A percentile compares a stretch with the other conserved stretches of the same genome.
Conservation (phyloP, 2,113 vertebrate species). For the Mesembrinibis cayennensis region DNA sequence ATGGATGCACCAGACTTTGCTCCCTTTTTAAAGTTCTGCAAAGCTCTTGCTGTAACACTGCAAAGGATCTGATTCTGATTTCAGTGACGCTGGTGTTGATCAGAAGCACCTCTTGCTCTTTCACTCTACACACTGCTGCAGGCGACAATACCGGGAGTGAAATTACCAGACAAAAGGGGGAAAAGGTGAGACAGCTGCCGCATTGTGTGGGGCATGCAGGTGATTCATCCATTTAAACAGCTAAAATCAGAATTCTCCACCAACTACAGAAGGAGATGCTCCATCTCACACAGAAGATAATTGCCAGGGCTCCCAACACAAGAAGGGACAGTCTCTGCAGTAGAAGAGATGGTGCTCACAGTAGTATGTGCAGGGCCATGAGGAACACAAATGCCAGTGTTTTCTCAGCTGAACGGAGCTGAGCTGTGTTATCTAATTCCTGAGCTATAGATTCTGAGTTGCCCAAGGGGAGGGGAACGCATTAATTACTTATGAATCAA, state of each 20-base stretch:
- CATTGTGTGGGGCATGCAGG: not conserved
- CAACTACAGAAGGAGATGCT: not conserved
- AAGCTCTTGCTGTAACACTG: not conserved
- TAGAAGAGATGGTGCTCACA: not conserved
- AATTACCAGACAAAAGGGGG: not conserved
- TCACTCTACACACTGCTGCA: not conserved
- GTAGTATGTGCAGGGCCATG: not conserved
- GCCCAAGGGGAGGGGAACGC: not conserved
- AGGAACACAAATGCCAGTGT: not conserved
- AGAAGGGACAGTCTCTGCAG: not conserved
- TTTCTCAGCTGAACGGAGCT: not conserved
- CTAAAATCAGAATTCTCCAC: not conserved
- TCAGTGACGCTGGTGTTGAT: not conserved
- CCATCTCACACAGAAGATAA: not conserved
- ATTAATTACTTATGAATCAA: constrained; percentile 44
- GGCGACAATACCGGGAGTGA: not conserved
- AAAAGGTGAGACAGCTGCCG: not conserved
- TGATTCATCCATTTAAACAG: not conserved
- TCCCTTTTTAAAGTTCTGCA: not conserved
- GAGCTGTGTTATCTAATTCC: not conserved
- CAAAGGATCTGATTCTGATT: not conserved
- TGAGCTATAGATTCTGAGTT: not conserved
- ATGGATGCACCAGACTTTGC: not conserved
- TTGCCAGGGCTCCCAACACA: not conserved
- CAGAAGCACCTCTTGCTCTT: not conserved